Evolutionary conservation across 2,888 invertebrate genomes (phyloP), one percentile per base, ranked within the genome.

Genomic region (Cephus runcator): DNA sequence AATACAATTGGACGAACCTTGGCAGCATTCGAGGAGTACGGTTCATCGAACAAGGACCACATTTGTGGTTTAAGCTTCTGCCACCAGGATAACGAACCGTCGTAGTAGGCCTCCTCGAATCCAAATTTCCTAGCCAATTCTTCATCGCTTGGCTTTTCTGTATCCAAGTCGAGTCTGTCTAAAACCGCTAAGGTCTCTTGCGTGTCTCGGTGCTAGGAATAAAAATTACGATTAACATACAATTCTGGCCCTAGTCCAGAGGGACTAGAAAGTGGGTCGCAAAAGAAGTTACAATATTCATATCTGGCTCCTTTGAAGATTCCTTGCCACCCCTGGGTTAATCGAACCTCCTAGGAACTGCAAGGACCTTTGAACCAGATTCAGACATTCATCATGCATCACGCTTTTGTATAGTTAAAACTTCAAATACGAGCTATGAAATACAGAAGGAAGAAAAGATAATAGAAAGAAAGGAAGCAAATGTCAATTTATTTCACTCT

Each of bases 41-140:
- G 99, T 92, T 99, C 99, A 91, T 99, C 99, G 92, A 99, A 99
- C 79, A 99, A 94, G 69, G 99, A 98, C 99, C 99, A 99, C 92
- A 99, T 97, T 93, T 97, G 97, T 69, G 99, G 99, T 92, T 99
- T 98, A 90, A 97, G 94, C 89, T 96, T 95, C 93, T 99, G 99
- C 99, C 99, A 99, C 96, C 97, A 97, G 80, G 97, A 96, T 80
- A 98, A 94, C 36, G 96, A 97, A 83, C 97, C 98, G 86, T 96
- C 96, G 92, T 95, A 95, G 92, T 98, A 98, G 91, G 97, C 98
- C 89, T 98, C 97, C 92, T 98, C 97, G 93, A 97, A 97, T 83
- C 98, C 99, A 90, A 99, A 99, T 93, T 98, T 98, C 86, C 98
- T 95, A 83, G 99, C 99, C 90, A 99, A 95, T 91, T 99, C 99